A percentile compares a stretch with the other conserved stretches of the same genome.
Evolutionary conservation across 2,113 vertebrate species (phyloP).

Genomic region (Indri indri): DNA sequence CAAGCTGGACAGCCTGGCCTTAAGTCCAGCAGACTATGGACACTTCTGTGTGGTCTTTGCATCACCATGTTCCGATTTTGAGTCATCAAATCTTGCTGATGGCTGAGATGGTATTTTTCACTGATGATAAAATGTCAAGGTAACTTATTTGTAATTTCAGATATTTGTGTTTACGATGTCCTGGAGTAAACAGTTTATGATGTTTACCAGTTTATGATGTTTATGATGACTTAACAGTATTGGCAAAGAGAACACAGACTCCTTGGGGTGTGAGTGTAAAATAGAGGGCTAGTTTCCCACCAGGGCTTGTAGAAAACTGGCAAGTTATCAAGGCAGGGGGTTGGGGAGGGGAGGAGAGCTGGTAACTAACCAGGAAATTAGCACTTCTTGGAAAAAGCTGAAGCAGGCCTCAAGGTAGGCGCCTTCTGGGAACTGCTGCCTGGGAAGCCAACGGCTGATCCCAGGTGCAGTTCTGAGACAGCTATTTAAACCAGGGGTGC

Average conservation of each 20-base stretch:
- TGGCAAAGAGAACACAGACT: neutral
- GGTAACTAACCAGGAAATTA: neutral
- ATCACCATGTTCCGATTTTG: neutral
- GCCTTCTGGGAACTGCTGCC: conserved; percentile 36
- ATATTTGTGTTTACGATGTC: neutral
- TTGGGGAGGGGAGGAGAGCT: too few species aligned
- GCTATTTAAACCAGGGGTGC: neutral
- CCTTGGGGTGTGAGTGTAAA: neutral
- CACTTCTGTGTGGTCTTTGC: neutral
- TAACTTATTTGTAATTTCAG: neutral
- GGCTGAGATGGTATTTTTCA: neutral
- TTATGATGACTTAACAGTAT: neutral
- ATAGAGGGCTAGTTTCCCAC: neutral
- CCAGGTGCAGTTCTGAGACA: neutral
- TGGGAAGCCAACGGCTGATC: neutral
- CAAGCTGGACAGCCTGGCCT: neutral
- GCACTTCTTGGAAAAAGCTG: conserved; percentile 22
- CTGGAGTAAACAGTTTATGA: neutral
- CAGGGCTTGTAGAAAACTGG: neutral
- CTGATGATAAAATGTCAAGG: neutral
- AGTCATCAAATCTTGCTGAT: neutral
- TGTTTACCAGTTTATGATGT: neutral
- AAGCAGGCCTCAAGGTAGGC: neutral
- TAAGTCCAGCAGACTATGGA: neutral
- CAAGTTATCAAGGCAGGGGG: neutral